Evolutionary conservation across 2,888 invertebrate genomes (phyloP).

Genomic region (Camptogramma bilineatum): DNA sequence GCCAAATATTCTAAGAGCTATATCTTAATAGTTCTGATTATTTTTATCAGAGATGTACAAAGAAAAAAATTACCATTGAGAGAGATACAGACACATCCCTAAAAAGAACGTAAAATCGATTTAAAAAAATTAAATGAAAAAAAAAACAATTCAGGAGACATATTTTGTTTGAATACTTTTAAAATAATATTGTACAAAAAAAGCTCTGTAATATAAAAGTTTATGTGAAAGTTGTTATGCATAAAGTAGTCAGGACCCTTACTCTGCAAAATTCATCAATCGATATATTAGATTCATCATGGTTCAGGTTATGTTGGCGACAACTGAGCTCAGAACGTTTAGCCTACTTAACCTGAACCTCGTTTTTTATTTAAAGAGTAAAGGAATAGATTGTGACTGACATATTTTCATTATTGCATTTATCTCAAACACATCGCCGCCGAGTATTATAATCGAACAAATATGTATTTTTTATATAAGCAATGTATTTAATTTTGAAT

Average conservation of each 20-base stretch:
- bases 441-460: conserved; percentile 14
- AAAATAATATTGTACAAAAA: neutral
- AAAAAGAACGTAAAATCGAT: too few species aligned
- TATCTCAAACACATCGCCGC: conserved; percentile 45
- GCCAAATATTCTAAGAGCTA: too few species aligned
- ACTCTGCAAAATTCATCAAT: neutral
- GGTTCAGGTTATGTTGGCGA: neutral
- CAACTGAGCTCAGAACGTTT: neutral
- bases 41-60: too few species aligned
- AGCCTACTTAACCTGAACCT: neutral
- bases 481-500: neutral
- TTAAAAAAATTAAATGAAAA: too few species aligned
- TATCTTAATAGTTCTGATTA: too few species aligned
- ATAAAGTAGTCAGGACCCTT: conserved; percentile 8
- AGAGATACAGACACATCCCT: too few species aligned
- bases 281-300: neutral
- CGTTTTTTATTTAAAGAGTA: neutral
- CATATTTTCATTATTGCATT: conserved; percentile 51
- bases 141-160: too few species aligned
- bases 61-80: too few species aligned
- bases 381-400: conserved; percentile 44
- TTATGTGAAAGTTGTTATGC: conserved; percentile 1
- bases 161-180: too few species aligned
- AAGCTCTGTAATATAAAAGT: neutral
- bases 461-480: conserved; percentile 7